Base-by-base conservation (phyloP, 2,113 vertebrate genomes). In the Alligator mississippiensis region DNA sequence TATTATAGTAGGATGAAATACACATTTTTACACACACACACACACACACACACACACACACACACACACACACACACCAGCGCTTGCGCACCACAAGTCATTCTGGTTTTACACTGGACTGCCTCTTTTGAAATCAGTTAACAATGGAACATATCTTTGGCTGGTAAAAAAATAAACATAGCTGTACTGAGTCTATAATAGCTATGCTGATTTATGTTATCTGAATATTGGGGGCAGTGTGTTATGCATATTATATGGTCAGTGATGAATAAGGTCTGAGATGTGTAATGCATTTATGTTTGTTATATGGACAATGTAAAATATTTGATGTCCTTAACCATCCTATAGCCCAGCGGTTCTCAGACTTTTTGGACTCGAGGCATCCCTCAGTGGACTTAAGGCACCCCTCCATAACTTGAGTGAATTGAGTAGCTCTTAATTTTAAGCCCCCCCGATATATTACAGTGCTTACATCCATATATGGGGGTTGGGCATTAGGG, bases 311-410 rank as follows among this genome's bases (percentile, higher is more conserved):
- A 83, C 72, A 92, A 66, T 47, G 27, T 86, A 84, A 95, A 92
- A 95, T 85, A 72, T 77, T 91, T 93, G 93, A 95, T 78, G 83
- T 91, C 85, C 94, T 92, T 91, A 83, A 88, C 94, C 95, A 93
- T 92, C 91, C 80, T 47, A 47, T 9, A 47, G 47, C 47, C 9
- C 47, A 47, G 47, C 9, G 47, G 47, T 47, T 47, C 8, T 47
- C 47, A 47, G 47, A 47, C 47, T 47, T 47, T 47, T 47, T 47
- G 47, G 47, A 47, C 47, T 47, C 47, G 7, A 47, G 47, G 47
- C 7, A 47, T 47, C 47, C 47, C 47, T 47, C 47, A 8, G 47
- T 47, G 47, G 47, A 47, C 47, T 47, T 47, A 47, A 47, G 47
- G 47, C 47, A 47, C 47, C 47, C 47, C 47, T 47, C 47, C 47